Evolutionary conservation across 2,113 vertebrate species (phyloP).

Genomic region (Phoenicopterus ruber): DNA sequence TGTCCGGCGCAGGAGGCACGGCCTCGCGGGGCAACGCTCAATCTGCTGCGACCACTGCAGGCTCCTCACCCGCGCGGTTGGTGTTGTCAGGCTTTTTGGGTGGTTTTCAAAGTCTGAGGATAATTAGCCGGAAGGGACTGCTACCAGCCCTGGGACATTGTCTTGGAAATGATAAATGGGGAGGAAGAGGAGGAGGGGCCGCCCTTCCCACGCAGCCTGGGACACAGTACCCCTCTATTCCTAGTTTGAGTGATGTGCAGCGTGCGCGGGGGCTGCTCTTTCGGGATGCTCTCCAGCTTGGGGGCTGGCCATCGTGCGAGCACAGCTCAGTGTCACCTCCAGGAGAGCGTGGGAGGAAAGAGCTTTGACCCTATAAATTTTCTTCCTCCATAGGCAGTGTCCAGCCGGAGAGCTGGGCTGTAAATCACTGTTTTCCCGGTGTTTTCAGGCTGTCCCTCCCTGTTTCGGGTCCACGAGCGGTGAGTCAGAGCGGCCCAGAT

Average conservation of each 20-base stretch:
- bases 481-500: neutral
- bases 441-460: neutral
- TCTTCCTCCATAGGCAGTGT: accelerated
- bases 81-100: neutral
- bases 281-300: neutral
- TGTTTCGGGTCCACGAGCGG: accelerated
- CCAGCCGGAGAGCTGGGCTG: neutral
- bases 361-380: neutral
- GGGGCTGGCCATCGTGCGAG: accelerated
- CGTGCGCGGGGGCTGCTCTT: accelerated
- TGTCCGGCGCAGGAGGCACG: accelerated
- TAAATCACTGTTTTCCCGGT: accelerated
- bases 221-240: neutral
- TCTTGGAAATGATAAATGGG: neutral
- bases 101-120: neutral
- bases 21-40: neutral
- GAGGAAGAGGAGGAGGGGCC: neutral
- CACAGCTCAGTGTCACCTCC: neutral
- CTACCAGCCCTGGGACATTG: neutral
- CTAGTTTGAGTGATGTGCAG: neutral
- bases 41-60: neutral
- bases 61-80: neutral
- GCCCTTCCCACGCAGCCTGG: neutral
- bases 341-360: neutral
- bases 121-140: neutral